A percentile compares a stretch with the other conserved stretches of the same genome.
Conservation (phyloP, 2,888 invertebrate genomes). For the Heliconius charithonia region DNA sequence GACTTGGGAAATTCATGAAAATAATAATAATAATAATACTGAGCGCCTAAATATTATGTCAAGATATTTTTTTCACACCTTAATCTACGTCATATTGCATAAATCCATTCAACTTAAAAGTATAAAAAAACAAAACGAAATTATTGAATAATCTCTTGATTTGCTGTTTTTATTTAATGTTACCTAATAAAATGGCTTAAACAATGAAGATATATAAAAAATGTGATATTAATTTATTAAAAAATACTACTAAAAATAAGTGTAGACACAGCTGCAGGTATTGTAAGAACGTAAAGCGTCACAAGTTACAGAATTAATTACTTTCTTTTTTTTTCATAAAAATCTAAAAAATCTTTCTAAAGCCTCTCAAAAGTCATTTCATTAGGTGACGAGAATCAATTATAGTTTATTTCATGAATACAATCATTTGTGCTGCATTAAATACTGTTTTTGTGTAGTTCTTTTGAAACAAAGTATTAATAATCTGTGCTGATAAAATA, state of each 20-base stretch:
- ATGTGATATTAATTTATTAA: slow-evolving; percentile 1
- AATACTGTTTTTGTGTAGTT: slow-evolving; percentile 5
- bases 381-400: slow-evolving; percentile 25
- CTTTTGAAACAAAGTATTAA: neutral
- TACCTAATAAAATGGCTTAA: slow-evolving; percentile 24
- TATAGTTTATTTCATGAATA: slow-evolving; percentile 4
- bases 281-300: neutral
- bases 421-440: slow-evolving; percentile 12
- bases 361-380: slow-evolving; percentile 10
- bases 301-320: neutral
- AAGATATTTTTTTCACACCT: slow-evolving; percentile 56
- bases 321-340: neutral
- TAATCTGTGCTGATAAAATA: slow-evolving; percentile 1
- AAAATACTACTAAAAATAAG: neutral
- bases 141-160: neutral
- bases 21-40: slow-evolving; percentile 42
- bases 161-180: slow-evolving; percentile 7
- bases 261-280: neutral
- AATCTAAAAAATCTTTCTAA: slow-evolving; percentile 9
- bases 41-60: slow-evolving; percentile 65
- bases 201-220: neutral
- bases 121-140: neutral
- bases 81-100: slow-evolving; percentile 1
- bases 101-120: neutral
- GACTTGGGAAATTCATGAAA: slow-evolving; percentile 62